Base-by-base conservation (phyloP, 2,113 vertebrate genomes). In the Entelurus aequoreus region DNA sequence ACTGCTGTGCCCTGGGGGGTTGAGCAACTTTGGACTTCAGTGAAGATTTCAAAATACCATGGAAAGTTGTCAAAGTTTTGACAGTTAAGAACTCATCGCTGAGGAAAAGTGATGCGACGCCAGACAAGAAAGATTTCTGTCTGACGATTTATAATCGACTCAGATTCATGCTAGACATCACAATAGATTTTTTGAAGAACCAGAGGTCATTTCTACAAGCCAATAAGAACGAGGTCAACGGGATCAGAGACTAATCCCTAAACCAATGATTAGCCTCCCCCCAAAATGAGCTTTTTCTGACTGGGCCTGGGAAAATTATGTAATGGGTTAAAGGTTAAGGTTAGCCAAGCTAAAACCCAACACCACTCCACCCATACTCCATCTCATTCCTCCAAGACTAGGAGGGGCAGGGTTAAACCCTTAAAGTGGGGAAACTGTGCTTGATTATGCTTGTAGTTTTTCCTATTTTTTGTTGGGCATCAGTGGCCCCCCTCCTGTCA, bases 381-480 rank as follows among this genome's bases (percentile, higher is more conserved):
- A 69, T 70, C 54, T 46, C 49, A 28, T 53, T 76, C 52, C 75
- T 71, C 42, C 64, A 48, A 14, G 53, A 68, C 59, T 59, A 49
- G 16, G 69, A 63, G 66, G 58, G 9, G 15, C 52, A 50, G 69
- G 57, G 75, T 63, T 4, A 80, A 85, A 80, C 68, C 78, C 73
- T 63, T 75, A 81, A 79, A 83, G 69, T 69, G 71, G 64, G 68
- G 69, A 82, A 83, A 74, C 81, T 79, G 69, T 76, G 74, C 74
- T 80, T 80, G 69, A 87, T 85, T 81, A 77, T 79, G 82, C 73
- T 68, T 74, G 67, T 71, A 67, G 74, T 79, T 69, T 66, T 78
- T 80, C 78, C 76, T 21, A 78, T 87, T 87, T 87, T 80, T 79
- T 62, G 54, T 64, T 60, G 66, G 66, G 75, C 85, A 72, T 81